phyloP scores from a whole-genome alignment of 2,888 invertebrate genomes.

The Carpatolechia fugitivella region DNA sequence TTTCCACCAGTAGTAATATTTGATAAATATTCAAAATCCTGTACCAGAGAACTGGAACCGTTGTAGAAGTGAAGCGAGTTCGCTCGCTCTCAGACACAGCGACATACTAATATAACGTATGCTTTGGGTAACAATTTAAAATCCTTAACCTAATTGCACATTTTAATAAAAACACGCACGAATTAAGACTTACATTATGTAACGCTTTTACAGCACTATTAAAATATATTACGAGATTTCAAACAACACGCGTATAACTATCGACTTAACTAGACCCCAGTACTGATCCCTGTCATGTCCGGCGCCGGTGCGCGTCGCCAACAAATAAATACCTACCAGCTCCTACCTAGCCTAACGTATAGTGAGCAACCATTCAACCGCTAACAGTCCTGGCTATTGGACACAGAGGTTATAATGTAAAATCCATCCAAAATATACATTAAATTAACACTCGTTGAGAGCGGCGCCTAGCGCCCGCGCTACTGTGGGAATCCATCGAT shows the following conservation, averaged over 20 bases:
- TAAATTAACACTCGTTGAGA: constrained; percentile 52
- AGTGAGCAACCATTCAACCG: constrained; percentile 75
- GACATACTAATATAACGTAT: constrained; percentile 53
- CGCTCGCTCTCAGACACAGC: constrained; percentile 38
- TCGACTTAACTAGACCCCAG: constrained; percentile 63
- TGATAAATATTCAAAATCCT: neutral
- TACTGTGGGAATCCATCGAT: constrained; percentile 47
- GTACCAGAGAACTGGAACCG: neutral
- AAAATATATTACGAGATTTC: constrained; percentile 78
- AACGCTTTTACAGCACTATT: constrained; percentile 56
- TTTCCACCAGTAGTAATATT: no score
- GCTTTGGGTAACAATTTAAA: constrained; percentile 73
- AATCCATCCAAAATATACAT: constrained; percentile 76
- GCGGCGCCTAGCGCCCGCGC: constrained; percentile 45
- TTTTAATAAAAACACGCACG: constrained; percentile 71
- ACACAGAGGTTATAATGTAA: constrained; percentile 56
- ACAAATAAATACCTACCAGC: constrained; percentile 38
- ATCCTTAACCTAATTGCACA: constrained; percentile 68
- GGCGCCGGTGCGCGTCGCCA: constrained; percentile 10
- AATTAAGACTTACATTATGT: constrained; percentile 62
- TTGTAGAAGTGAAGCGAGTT: constrained; percentile 26
- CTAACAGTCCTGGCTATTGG: constrained; percentile 48
- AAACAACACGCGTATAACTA: constrained; percentile 71
- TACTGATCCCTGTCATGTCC: constrained; percentile 62
- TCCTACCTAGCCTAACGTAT: constrained; percentile 67